Evolutionary conservation across 2,113 vertebrate genomes (phyloP).

Genomic region (Ploceus nigricollis): DNA sequence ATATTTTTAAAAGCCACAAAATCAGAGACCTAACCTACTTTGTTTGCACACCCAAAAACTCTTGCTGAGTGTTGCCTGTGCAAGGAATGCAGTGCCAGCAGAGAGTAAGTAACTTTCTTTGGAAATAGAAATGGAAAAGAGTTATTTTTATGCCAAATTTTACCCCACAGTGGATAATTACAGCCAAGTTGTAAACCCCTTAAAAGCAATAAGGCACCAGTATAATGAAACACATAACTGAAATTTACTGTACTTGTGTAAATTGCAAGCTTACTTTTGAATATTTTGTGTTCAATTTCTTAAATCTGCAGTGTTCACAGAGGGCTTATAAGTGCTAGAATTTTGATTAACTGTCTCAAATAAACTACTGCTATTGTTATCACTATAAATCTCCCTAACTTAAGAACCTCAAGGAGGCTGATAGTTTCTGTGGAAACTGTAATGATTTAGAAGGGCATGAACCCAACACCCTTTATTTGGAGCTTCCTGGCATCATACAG

Average conservation of each 20-base stretch:
- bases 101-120: conserved; percentile 51
- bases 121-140: conserved; percentile 34
- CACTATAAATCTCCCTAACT: conserved; percentile 17
- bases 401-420: background rate
- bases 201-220: conserved; percentile 66
- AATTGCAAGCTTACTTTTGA: conserved; percentile 27
- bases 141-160: conserved; percentile 55
- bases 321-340: conserved; percentile 59
- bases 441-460: background rate
- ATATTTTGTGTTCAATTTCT: conserved; percentile 34
- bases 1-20: conserved; percentile 52
- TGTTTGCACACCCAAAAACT: background rate
- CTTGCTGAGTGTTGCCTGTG: background rate
- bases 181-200: conserved; percentile 58
- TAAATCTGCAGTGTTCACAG: conserved; percentile 49
- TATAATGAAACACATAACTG: conserved; percentile 68
- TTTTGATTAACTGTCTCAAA: conserved; percentile 64
- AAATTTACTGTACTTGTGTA: conserved; percentile 49
- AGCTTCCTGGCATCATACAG: conserved; percentile 12
- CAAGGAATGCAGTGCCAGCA: background rate
- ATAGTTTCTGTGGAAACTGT: conserved; percentile 12
- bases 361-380: conserved; percentile 58
- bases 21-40: background rate
- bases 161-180: conserved; percentile 58
- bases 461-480: background rate